Evolutionary conservation across 2,888 invertebrate species (phyloP), one percentile per base, ranked within the genome.

Genomic region (Eupithecia exiguata): DNA sequence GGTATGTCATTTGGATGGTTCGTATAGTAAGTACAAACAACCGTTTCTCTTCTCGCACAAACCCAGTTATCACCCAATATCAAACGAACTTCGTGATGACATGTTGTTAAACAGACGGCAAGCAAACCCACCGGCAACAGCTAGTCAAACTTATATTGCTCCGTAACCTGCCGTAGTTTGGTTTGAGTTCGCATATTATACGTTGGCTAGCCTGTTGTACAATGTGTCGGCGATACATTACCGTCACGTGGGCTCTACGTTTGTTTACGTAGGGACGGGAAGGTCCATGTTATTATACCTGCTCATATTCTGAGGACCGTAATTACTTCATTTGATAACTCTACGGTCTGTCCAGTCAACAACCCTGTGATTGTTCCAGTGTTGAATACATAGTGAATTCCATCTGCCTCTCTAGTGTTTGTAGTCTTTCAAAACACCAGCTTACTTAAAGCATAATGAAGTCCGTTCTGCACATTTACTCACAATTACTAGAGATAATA

Each of bases 71-170:
- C 16, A 1, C 16, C 5, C 25, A 30, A 61, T 30, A 61, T 25
- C 61, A 12, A 61, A 61, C 30, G 14, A 12, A 16, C 30, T 61
- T 1, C 21, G 53, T 71, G 67, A 58, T 61, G 58, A 58, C 53
- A 71, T 21, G 66, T 71, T 43, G 58, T 38, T 58, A 21, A 36
- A 68, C 36, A 49, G 49, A 10, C 40, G 49, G 68, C 68, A 36
- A 21, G 38, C 21, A 68, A 68, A 68, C 68, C 36, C 14, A 25
- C 36, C 38, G 16, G 58, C n/a, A 38, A 67, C 66, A n/a, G 25
- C 58, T 43, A 71, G 53, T 21, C 18, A 66, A 71, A 35, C 61
- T 71, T 71, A 67, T 66, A 72, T 72, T 46, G 69, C 40, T 58
- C 53, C 40, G 38, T 71, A 30, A 71, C 53, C 71, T 58, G 40